Base-by-base conservation (phyloP, 2,113 vertebrate genomes). In the Cricetomys ansorgei region DNA sequence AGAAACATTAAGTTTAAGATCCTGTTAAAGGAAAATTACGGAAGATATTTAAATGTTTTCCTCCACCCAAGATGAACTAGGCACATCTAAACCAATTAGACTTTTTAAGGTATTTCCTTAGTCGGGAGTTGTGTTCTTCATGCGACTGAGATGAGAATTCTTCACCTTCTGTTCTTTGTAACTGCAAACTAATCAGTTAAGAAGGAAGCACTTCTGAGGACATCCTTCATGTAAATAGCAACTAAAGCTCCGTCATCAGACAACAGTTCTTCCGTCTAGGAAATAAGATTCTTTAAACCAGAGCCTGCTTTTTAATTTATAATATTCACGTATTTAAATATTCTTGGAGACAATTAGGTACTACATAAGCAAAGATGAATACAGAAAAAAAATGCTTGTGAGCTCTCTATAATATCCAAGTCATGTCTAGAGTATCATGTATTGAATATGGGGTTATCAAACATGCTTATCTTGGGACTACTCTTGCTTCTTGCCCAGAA, bases 21-120 rank as follows among this genome's bases (percentile, higher is more conserved):
- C 85, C 97, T 97, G 95, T 96, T 98, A 98, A 97, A 96, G 96
- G 95, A 97, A 98, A 98, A 97, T 98, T 97, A 89, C 89, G 8
- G 57, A 97, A 98, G 98, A 98, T 96, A 98, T 98, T 98, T 97
- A 97, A 98, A 96, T 97, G 0, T 80, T 95, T 94, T 96, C 98
- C 81, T 97, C 96, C 87, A 96, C 88, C 62, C 95, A 92, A 97
- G 89, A 97, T 97, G 92, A 84, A 97, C 88, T 76, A 76, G 89
- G 80, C 86, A 97, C 94, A 97, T 80, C 86, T 94, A 96, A 97
- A 96, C 89, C 96, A 97, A 96, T 97, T 97, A 97, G 90, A 97
- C 97, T 97, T 77, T 16, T 11, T 93, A 95, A 97, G 86, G 50
- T 50, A 89, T 96, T 96, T 97, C 93, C 64, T 96, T 96, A 97